Percentiles rank a stretch among this genome's conserved stretches.
These are phyloP conservation scores for Poeciliopsis turrubarensis DNA, from an alignment of 2,113 vertebrate genomes.

Conservation along the genomic window DNA sequence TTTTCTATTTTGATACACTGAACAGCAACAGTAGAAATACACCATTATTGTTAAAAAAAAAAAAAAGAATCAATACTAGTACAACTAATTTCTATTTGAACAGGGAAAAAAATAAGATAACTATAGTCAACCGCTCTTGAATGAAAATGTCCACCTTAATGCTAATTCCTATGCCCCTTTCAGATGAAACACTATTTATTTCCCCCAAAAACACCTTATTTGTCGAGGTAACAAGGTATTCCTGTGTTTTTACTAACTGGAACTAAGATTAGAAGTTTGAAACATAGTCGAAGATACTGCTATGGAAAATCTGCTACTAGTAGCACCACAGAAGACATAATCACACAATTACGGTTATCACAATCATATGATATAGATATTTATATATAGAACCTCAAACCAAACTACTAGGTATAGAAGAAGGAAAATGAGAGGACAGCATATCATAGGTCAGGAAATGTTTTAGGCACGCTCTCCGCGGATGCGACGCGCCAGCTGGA, in stretches of 20 bases:
- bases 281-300: constrained; percentile 54
- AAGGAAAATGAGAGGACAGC: constrained; percentile 56
- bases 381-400: constrained; percentile 63
- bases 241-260: constrained; percentile 44
- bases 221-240: constrained; percentile 42
- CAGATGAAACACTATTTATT: constrained; percentile 47
- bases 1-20: constrained; percentile 58
- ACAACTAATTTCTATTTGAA: constrained; percentile 54
- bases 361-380: constrained; percentile 70
- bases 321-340: constrained; percentile 76
- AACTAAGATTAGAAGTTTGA: constrained; percentile 55
- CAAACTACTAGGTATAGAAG: constrained; percentile 69
- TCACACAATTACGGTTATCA: constrained; percentile 75
- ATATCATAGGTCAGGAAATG: constrained; percentile 31
- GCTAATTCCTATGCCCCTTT: constrained; percentile 52
- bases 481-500: constrained; percentile 85
- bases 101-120: constrained; percentile 47
- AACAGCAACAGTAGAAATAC: constrained; percentile 74
- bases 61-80: constrained; percentile 48
- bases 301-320: constrained; percentile 66
- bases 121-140: constrained; percentile 43
- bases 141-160: constrained; percentile 59
- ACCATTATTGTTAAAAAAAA: constrained; percentile 52
- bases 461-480: constrained; percentile 79
- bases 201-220: constrained; percentile 48